Evolutionary conservation across 2,113 vertebrate genomes (phyloP), one percentile per base, ranked within the genome.

Genomic region (Chloropsis cyanopogon): DNA sequence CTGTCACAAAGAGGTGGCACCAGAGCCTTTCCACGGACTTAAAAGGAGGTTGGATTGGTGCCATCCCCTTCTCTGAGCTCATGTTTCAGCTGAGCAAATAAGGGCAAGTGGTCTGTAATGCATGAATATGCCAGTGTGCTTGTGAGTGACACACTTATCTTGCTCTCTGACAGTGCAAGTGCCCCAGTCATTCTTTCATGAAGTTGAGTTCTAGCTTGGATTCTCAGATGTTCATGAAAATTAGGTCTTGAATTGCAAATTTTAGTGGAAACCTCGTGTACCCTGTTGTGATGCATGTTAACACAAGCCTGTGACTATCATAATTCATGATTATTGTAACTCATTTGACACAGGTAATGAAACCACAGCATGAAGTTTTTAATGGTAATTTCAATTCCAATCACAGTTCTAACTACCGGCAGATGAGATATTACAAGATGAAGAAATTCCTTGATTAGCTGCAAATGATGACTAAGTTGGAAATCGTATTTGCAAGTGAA

Each of bases 381-480:
- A 88, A 92, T 88, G 76, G 53, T 93, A 84, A 93, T 93, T 95
- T 93, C 82, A 88, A 94, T 86, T 92, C 82, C 95, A 96, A 93
- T 97, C 95, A 95, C 73, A 84, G 50, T 86, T 96, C 76, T 94
- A 90, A 90, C 86, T 86, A 81, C 24, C 14, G 49, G 90, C 88
- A 95, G 86, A 82, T 95, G 86, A 88, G 86, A 83, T 88, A 93
- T 86, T 88, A 71, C 69, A 94, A 92, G 86, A 88, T 86, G 76
- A 82, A 90, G 88, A 94, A 95, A 91, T 94, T 86, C 72, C 80
- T 88, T 97, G 93, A 96, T 97, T 94, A 92, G 65, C 42, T 92
- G 90, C 52, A 88, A 68, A 88, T 90, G 42, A 75, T 61, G 69
- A 50, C 69, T 84, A 61, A 79, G 80, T 65, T 91, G 65, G 81